phyloP scores from a whole-genome alignment of 2,113 vertebrate species.

The Tetraodon nigroviridis region DNA sequence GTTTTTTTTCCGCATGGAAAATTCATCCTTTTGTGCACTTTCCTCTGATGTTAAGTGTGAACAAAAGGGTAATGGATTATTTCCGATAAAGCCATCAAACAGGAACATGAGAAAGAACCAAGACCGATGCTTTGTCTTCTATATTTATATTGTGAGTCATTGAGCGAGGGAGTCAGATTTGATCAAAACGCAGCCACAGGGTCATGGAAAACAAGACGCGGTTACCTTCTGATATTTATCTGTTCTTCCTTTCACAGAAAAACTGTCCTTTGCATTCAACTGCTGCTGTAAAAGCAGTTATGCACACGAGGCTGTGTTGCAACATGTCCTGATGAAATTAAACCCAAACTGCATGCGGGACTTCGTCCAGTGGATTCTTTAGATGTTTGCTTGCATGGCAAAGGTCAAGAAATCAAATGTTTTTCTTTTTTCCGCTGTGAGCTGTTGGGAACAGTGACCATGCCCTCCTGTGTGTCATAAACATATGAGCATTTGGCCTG shows the following conservation, averaged over 20 bases:
- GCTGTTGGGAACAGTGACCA: constrained; percentile 56
- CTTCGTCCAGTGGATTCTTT: constrained; percentile 41
- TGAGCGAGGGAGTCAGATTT: constrained; percentile 4
- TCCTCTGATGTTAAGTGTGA: too few species aligned
- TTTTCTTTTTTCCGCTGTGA: constrained; percentile 35
- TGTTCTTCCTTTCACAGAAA: not conserved
- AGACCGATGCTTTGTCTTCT: not conserved
- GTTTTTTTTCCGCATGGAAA: constrained; percentile 1
- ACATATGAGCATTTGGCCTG: constrained; percentile 66
- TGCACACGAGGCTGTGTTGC: too few species aligned
- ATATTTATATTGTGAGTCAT: constrained; percentile 3
- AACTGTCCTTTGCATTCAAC: not conserved
- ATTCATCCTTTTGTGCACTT: not conserved
- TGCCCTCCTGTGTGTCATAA: constrained; percentile 67
- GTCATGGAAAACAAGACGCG: not conserved
- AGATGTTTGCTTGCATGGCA: constrained; percentile 49
- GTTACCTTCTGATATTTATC: not conserved
- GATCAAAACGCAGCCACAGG: constrained; percentile 4
- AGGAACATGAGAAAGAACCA: constrained; percentile 5
- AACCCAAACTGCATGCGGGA: not conserved
- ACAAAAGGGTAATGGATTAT: too few species aligned
- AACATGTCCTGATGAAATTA: too few species aligned
- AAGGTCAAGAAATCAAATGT: constrained; percentile 57
- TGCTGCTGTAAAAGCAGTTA: not conserved
- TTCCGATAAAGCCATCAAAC: not conserved